phyloP scores from a whole-genome alignment of 23 tunicate genomes.

The Aplidium turbinatum region DNA sequence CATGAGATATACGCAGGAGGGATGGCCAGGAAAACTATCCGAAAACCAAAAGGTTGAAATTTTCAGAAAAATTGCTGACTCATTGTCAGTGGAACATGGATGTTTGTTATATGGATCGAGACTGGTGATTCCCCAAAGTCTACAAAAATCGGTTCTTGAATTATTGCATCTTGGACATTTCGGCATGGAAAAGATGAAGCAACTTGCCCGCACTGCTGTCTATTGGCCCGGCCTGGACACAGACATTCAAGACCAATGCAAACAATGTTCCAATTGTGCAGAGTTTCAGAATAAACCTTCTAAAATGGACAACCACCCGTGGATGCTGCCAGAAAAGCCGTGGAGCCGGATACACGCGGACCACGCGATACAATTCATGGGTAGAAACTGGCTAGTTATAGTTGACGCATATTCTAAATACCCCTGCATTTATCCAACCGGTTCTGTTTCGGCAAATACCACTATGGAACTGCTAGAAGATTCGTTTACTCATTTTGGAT shows the following conservation, averaged over 20 bases:
- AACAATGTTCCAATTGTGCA: background rate
- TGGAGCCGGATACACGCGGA: slow-evolving; percentile 26
- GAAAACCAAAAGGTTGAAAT: background rate
- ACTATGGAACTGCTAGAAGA: slow-evolving; percentile 1
- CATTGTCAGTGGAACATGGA: slow-evolving; percentile 14
- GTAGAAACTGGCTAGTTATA: slow-evolving; percentile 20
- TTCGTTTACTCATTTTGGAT: slow-evolving; percentile 1
- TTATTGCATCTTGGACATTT: slow-evolving; percentile 14
- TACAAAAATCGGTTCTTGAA: slow-evolving; percentile 8
- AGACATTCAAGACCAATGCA: slow-evolving; percentile 9
- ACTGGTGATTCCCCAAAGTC: slow-evolving; percentile 18
- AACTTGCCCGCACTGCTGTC: slow-evolving; percentile 2
- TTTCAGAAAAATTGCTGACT: slow-evolving; percentile 14
- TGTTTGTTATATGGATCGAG: slow-evolving; percentile 29
- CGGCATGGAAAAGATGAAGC: slow-evolving; percentile 19
- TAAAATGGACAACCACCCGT: slow-evolving; percentile 4
- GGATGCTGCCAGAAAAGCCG: slow-evolving; percentile 33
- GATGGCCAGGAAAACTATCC: slow-evolving; percentile 25
- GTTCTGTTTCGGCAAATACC: background rate
- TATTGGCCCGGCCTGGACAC: slow-evolving; percentile 1
- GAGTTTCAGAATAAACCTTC: background rate
- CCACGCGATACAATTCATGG: slow-evolving; percentile 13
- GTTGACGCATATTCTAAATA: slow-evolving; percentile 34
- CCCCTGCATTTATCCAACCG: slow-evolving; percentile 8
- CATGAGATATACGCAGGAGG: slow-evolving; percentile 16